These are phyloP conservation scores for Abramis brama DNA, from an alignment of 2,113 vertebrate species.

Conservation along the genomic window DNA sequence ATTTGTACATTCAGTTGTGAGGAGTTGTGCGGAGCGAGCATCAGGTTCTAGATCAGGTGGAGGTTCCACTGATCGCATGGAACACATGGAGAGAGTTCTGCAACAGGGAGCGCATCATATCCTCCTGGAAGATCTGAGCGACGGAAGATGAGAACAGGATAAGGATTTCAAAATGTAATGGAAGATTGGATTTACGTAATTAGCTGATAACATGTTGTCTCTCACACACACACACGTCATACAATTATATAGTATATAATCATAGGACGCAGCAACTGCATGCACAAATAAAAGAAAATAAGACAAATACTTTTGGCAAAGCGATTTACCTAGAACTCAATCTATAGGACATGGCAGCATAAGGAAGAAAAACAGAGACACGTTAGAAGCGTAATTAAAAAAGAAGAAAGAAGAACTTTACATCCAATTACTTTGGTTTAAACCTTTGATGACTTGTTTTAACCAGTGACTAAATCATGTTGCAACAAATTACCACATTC, in stretches of 20 bases:
- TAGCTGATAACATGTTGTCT: not conserved
- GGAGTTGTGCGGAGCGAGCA: too few species aligned
- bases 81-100: constrained; percentile 94
- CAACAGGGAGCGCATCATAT: constrained; percentile 85
- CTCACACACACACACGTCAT: constrained; percentile 67
- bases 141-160: constrained; percentile 62
- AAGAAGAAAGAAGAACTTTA: not conserved
- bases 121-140: constrained; percentile 88
- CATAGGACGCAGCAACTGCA: constrained; percentile 26
- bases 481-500: not conserved
- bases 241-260: not conserved
- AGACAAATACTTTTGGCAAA: constrained; percentile 55
- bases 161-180: constrained; percentile 60
- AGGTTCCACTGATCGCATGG: constrained; percentile 92
- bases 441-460: not conserved
- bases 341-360: constrained; percentile 61
- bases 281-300: not conserved
- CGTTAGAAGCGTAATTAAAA: constrained; percentile 41
- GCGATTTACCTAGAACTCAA: constrained; percentile 55
- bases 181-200: not conserved
- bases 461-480: not conserved
- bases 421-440: not conserved
- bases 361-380: constrained; percentile 52
- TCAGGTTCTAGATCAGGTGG: constrained; percentile 76
- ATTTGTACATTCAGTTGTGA: constrained; percentile 39